Conservation (phyloP, 23 tunicate species). For the Phallusia fumigata region DNA sequence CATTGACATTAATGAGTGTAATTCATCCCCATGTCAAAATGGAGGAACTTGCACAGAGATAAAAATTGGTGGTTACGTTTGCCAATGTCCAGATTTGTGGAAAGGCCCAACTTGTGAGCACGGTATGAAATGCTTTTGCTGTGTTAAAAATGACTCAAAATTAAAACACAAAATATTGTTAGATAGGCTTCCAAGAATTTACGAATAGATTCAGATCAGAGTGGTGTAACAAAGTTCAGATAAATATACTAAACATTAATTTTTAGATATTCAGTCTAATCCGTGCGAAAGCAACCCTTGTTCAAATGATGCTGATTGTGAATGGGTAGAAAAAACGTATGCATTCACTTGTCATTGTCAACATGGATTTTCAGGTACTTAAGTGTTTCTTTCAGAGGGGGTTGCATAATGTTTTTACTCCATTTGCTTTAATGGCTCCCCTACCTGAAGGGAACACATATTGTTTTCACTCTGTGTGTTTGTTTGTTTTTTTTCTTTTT, state of each 20-base stretch:
- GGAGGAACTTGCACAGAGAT: constrained; percentile 1
- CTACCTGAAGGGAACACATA: no score
- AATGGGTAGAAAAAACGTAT: neutral
- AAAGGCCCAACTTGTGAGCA: neutral
- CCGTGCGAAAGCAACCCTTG: neutral
- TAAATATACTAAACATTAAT: neutral
- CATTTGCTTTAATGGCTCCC: no score
- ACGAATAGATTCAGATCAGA: no score
- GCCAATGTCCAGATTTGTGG: neutral
- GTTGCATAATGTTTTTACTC: no score
- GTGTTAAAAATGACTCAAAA: no score
- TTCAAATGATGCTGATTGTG: neutral
- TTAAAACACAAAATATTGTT: no score
- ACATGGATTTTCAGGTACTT: neutral
- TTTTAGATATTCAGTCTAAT: neutral
- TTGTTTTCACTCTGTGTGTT: no score
- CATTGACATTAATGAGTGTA: neutral
- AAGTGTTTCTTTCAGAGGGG: no score
- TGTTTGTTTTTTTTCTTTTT: no score
- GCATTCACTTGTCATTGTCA: neutral
- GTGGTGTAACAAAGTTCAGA: no score
- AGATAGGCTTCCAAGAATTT: no score
- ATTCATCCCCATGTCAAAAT: neutral
- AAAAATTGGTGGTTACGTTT: neutral
- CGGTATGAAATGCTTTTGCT: neutral